A percentile compares a stretch with the other conserved stretches of the same genome.
phyloP scores from a whole-genome alignment of 2,113 vertebrate genomes.

The Crotalus helleri region DNA sequence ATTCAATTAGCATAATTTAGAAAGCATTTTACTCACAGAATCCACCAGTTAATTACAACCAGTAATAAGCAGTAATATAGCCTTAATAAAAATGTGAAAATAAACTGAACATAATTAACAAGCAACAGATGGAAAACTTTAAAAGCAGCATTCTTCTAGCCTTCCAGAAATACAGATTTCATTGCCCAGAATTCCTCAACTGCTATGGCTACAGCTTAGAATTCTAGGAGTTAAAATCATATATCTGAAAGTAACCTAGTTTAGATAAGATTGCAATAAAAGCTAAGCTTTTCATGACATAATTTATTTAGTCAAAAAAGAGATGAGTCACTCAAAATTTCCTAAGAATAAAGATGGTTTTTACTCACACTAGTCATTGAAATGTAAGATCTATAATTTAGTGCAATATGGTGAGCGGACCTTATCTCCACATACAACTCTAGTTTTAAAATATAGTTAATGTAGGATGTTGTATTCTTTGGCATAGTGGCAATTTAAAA shows the following conservation, averaged over 20 bases:
- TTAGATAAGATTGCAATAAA: not conserved
- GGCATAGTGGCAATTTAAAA: not conserved
- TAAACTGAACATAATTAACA: not conserved
- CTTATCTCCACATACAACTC: not conserved
- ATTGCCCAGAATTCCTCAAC: not conserved
- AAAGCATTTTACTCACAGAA: conserved; percentile 1
- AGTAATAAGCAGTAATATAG: fast-evolving
- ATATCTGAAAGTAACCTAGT: not conserved
- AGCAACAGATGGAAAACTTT: not conserved
- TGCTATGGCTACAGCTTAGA: not conserved
- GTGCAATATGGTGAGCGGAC: not conserved
- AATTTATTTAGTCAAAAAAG: not conserved
- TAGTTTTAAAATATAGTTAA: not conserved
- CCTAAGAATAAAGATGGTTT: not conserved
- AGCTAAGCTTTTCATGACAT: not conserved
- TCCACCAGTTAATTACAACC: not conserved
- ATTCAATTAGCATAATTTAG: not conserved
- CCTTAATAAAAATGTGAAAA: not conserved
- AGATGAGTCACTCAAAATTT: fast-evolving
- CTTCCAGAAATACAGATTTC: not conserved
- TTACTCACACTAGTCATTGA: not conserved
- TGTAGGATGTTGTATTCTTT: not conserved
- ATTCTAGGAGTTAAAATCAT: not conserved
- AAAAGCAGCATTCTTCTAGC: not conserved
- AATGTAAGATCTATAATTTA: not conserved